Percentiles rank a stretch among this genome's conserved stretches.
phyloP scores from a whole-genome alignment of 2,888 invertebrate genomes.

The Pristionchus maxplancki region DNA sequence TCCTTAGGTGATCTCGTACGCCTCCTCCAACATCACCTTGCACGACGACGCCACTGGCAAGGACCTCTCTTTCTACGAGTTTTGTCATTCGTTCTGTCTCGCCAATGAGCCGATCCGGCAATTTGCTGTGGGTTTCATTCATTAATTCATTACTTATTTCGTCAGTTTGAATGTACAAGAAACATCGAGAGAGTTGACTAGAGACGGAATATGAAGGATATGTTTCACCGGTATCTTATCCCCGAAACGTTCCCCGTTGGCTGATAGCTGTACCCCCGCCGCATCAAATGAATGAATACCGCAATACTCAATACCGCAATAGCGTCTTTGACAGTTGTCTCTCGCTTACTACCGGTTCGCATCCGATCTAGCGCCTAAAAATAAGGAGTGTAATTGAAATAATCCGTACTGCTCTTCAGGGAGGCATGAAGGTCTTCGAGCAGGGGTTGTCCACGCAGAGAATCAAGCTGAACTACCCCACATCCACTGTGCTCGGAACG shows the following conservation, averaged over 20 bases:
- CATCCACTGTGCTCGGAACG: constrained; percentile 69
- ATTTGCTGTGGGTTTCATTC: constrained; percentile 32
- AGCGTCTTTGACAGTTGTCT: too few species aligned
- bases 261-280: not conserved
- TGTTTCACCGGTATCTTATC: not conserved
- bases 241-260: not conserved
- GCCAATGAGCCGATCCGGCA: constrained; percentile 52
- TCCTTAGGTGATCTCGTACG: constrained; percentile 50
- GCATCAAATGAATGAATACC: too few species aligned
- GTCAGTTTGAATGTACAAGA: too few species aligned
- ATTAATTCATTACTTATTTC: not conserved
- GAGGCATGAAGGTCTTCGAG: constrained; percentile 43
- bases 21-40: constrained; percentile 50
- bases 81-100: constrained; percentile 51
- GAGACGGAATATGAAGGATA: not conserved
- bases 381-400: too few species aligned
- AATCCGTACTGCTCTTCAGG: too few species aligned
- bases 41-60: constrained; percentile 19
- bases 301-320: too few species aligned
- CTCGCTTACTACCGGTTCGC: too few species aligned
- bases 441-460: constrained; percentile 51
- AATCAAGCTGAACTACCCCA: constrained; percentile 71
- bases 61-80: constrained; percentile 44
- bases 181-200: too few species aligned
- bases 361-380: too few species aligned